Conservation (phyloP, 2,797 vertebrate species). For the Rhabdomys pumilio region DNA sequence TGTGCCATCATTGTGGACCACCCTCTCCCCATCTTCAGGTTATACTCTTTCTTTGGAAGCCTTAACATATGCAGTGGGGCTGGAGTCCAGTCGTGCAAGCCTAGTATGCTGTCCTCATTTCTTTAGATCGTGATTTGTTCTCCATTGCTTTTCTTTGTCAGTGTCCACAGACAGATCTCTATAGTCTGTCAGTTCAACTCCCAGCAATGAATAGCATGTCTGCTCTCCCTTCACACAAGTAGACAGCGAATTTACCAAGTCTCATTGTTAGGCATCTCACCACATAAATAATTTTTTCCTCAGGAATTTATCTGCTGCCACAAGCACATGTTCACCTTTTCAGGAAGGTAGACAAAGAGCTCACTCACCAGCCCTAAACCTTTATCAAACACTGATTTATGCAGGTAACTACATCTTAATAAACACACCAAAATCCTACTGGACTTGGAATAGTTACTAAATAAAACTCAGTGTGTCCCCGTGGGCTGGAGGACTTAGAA, state of each 20-base stretch:
- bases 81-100: background rate
- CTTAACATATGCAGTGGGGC: background rate
- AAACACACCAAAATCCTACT: conserved; percentile 71
- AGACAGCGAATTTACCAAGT: background rate
- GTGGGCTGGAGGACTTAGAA: background rate
- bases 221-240: conserved; percentile 57
- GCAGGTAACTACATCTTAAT: conserved; percentile 45
- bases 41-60: conserved; percentile 13
- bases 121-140: background rate
- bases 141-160: conserved; percentile 3
- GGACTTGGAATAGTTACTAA: conserved; percentile 18
- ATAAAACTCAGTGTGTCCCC: conserved; percentile 45
- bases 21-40: background rate
- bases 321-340: conserved; percentile 63
- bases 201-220: too few relatives aligned
- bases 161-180: conserved; percentile 28
- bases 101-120: background rate
- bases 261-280: conserved; percentile 77
- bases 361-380: conserved; percentile 68
- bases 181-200: background rate
- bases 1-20: background rate
- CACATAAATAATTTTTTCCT: conserved; percentile 67
- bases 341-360: conserved; percentile 54
- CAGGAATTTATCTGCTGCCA: conserved; percentile 65
- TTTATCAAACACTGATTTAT: conserved; percentile 74